Conservation (phyloP, 1,140 invertebrate species). For the Gonatopus flavifemur region DNA sequence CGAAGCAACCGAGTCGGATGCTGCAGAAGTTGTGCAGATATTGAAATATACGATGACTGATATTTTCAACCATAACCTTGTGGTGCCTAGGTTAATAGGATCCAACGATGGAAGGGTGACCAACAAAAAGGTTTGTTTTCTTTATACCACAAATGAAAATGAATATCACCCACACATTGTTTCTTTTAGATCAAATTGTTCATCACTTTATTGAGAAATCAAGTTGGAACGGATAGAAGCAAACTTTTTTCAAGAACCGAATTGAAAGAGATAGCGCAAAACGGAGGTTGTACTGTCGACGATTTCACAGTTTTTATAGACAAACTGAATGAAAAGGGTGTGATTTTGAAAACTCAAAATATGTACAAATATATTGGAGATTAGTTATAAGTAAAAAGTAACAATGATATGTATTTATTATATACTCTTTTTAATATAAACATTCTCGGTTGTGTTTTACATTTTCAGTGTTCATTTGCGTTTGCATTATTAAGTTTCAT, state of each 20-base stretch:
- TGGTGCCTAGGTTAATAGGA: conserved; percentile 4
- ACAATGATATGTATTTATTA: not conserved
- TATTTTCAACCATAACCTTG: conserved; percentile 68
- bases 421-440: not conserved
- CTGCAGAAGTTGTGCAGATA: conserved; percentile 83
- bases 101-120: conserved; percentile 68
- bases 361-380: conserved; percentile 68
- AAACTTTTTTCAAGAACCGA: conserved; percentile 75
- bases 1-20: conserved; percentile 77
- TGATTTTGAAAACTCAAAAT: conserved; percentile 80
- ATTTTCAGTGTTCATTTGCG: not conserved
- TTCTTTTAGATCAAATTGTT: conserved; percentile 73
- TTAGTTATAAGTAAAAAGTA: conserved; percentile 24
- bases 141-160: not conserved
- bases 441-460: not conserved
- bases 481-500: conserved; percentile 21
- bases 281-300: conserved; percentile 64
- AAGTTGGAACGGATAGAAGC: conserved; percentile 66
- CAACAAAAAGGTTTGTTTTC: conserved; percentile 62
- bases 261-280: conserved; percentile 70
- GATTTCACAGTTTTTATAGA: conserved; percentile 69
- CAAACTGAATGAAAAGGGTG: conserved; percentile 81
- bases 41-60: conserved; percentile 80
- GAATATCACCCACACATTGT: conserved; percentile 18
- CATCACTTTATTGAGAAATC: conserved; percentile 68